Evolutionary conservation across 2,113 vertebrate species (phyloP).

Genomic region (Istiophorus platypterus): DNA sequence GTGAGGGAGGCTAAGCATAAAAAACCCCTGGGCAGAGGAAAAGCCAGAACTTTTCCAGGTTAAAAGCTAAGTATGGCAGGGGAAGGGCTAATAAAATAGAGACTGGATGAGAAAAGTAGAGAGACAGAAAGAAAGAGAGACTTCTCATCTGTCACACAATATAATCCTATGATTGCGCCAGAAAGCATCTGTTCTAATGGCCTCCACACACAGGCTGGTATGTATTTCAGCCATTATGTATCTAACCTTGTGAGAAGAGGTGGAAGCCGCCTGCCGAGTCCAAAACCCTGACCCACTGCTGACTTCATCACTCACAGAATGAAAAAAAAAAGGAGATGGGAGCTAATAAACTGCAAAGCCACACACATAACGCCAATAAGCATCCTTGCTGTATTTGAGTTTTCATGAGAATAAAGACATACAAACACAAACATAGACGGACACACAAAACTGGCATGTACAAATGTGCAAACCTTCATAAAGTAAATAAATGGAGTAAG

Average conservation of each 20-base stretch:
- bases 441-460: neutral
- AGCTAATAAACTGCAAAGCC: conserved; percentile 20
- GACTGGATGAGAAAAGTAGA: conserved; percentile 15
- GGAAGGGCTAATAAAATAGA: conserved; percentile 33
- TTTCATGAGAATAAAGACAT: neutral
- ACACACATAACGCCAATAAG: neutral
- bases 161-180: conserved; percentile 49
- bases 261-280: conserved; percentile 15
- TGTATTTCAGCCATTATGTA: conserved; percentile 27
- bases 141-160: conserved; percentile 13
- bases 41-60: conserved; percentile 47
- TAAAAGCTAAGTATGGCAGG: conserved; percentile 20
- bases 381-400: neutral
- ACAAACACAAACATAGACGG: conserved; percentile 2
- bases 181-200: conserved; percentile 55
- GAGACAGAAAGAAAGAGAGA: conserved; percentile 27
- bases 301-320: conserved; percentile 28
- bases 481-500: neutral
- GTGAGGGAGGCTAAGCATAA: conserved; percentile 19
- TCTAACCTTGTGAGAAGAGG: conserved; percentile 45
- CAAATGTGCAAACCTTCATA: neutral
- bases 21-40: conserved; percentile 42
- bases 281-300: conserved; percentile 36
- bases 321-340: neutral
- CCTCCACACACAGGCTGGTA: conserved; percentile 20